These are phyloP conservation scores for Drosophila asahinai DNA, from an alignment of 1,140 invertebrate species.

Conservation along the genomic window DNA sequence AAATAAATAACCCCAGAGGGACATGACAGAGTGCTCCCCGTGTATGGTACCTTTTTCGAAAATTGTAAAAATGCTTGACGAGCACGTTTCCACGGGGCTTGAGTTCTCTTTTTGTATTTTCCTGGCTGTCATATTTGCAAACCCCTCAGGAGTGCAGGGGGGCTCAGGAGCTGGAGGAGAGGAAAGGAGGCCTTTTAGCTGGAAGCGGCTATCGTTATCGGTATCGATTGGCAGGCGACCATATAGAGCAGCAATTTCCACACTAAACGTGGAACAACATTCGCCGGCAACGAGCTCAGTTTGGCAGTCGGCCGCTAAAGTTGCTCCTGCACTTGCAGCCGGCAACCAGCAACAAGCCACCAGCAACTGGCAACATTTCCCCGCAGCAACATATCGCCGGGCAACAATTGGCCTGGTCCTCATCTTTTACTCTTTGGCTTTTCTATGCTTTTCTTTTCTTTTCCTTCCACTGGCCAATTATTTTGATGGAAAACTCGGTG, in stretches of 20 bases:
- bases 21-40: constrained; percentile 34
- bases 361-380: constrained; percentile 25
- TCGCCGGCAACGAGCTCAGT: constrained; percentile 27
- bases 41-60: constrained; percentile 65
- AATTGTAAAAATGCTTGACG: constrained; percentile 78
- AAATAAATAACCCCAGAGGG: constrained; percentile 62
- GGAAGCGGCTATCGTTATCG: constrained; percentile 47
- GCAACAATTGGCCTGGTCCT: constrained; percentile 56
- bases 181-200: constrained; percentile 19
- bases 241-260: constrained; percentile 63
- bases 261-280: constrained; percentile 38
- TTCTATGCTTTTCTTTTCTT: constrained; percentile 48
- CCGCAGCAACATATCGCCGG: constrained; percentile 38
- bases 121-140: constrained; percentile 33
- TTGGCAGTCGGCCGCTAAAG: constrained; percentile 44
- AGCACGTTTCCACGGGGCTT: constrained; percentile 69
- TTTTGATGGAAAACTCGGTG: constrained; percentile 55
- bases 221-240: constrained; percentile 45
- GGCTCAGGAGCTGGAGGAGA: neutral
- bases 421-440: constrained; percentile 30
- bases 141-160: constrained; percentile 22
- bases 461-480: constrained; percentile 57
- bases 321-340: constrained; percentile 26
- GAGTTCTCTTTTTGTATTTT: constrained; percentile 3
- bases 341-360: neutral